Evolutionary conservation across 37 sponge, comb jelly and placozoan genomes (phyloP), one percentile per base, ranked within the genome.

Genomic region (Mnemiopsis leidyi): DNA sequence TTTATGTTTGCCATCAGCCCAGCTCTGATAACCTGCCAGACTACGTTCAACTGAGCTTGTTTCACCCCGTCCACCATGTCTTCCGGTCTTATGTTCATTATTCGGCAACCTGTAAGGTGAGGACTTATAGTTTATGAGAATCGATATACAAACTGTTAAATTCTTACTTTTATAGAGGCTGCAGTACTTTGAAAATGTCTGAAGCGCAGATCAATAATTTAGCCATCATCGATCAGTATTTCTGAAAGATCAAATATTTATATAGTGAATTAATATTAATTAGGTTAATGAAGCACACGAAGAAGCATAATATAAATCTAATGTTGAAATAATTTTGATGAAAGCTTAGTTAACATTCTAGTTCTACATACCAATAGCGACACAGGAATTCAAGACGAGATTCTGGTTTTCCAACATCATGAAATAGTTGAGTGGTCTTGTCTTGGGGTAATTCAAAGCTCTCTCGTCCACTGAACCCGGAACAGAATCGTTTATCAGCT

Each of bases 391-490:
- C 31, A 92, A 23, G 30, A 38, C 93, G 33, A 92, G 71, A 23
- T 28, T 92, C 30, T 92, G 93, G n/a, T 92, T 92, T 92, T 92
- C 93, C 76, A 73, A 32, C 93, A 92, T 92, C 73, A 71, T 92
- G n/a, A 92, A 92, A 39, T 69, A 69, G 38, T 69, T 92, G 76
- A 92, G 76, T 2, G 90, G 90, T 40, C 90, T 38, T 3, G 90
- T 85, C 23, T 69, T 92, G 16, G 93, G 73, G 23, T 69, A 73
- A 71, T 92, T 92, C 73, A 92, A 23, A 23, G 93, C 93, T 35
- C 93, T 36, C 0, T 92, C 93, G 67, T 92, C 93, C 69, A 92
- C 93, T 23, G 93, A 32, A n/a, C 76, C 76, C 0, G 76, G 73
- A 5, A 23, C 48, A 0, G 93, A 92, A 0, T 73, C 76, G 71